A percentile compares a stretch with the other conserved stretches of the same genome.
These are phyloP conservation scores for Abrostola tripartita DNA, from an alignment of 2,888 invertebrate species.

Conservation along the genomic window DNA sequence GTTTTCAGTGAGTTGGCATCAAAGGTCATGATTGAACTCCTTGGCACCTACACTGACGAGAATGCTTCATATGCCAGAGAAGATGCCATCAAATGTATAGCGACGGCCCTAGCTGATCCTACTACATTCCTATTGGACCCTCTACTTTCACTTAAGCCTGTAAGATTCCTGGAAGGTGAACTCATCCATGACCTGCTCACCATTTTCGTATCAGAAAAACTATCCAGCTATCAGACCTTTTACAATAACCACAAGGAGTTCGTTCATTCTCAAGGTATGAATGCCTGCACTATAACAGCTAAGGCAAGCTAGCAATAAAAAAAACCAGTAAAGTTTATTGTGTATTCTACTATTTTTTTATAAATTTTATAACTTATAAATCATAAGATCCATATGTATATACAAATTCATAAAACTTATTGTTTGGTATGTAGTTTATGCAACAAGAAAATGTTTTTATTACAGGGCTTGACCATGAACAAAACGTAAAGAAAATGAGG, in stretches of 20 bases:
- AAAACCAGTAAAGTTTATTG: no score
- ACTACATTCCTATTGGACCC: constrained; percentile 98
- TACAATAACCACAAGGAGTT: constrained; percentile 97
- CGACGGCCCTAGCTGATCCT: constrained; percentile 98
- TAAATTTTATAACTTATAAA: no score
- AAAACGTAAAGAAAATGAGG: constrained; percentile 98
- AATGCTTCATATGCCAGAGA: constrained; percentile 98
- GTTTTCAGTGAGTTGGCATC: constrained; percentile 94
- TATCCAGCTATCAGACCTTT: constrained; percentile 97
- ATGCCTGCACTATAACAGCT: neutral
- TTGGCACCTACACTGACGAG: constrained; percentile 98
- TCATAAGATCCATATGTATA: no score
- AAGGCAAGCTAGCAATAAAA: neutral
- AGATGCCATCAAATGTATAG: constrained; percentile 98
- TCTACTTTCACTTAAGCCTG: constrained; percentile 96
- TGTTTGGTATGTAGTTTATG: neutral
- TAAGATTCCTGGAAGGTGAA: constrained; percentile 97
- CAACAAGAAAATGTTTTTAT: neutral
- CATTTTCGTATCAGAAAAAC: constrained; percentile 98
- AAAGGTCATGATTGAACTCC: constrained; percentile 98
- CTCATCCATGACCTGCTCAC: constrained; percentile 97
- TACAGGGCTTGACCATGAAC: constrained; percentile 95
- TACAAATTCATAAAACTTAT: no score
- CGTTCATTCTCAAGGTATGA: constrained; percentile 91
- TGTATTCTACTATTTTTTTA: no score